These are phyloP conservation scores for Dryobates pubescens DNA, from an alignment of 2,797 vertebrate species.

Conservation along the genomic window DNA sequence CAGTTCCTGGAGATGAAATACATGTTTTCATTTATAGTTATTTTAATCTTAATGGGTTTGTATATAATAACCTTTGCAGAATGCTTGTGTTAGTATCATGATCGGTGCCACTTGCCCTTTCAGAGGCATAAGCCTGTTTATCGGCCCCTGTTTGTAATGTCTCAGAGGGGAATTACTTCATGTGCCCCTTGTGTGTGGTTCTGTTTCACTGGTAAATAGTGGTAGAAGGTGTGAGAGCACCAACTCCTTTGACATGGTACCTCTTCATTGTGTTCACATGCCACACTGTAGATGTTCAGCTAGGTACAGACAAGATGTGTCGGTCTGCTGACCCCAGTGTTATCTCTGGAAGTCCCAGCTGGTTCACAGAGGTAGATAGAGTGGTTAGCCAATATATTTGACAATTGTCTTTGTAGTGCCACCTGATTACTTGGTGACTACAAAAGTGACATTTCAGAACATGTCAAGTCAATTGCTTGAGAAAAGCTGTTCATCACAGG, in stretches of 20 bases:
- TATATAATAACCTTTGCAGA: not conserved
- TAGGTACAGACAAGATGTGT: accelerated
- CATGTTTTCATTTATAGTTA: not conserved
- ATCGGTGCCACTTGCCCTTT: not conserved
- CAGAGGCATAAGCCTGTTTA: not conserved
- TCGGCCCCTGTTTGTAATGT: not conserved
- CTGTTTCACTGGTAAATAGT: not conserved
- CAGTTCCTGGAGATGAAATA: not conserved
- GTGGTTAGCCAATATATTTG: not conserved
- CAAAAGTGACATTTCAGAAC: not conserved
- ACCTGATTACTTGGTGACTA: not conserved
- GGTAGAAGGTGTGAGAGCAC: not conserved
- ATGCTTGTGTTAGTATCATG: not conserved
- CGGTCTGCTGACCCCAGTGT: not conserved
- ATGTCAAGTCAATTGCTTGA: not conserved
- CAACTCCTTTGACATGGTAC: accelerated
- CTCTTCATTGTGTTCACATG: accelerated
- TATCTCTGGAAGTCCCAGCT: not conserved
- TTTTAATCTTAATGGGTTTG: not conserved
- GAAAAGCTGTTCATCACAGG: not conserved
- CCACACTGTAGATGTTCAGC: not conserved
- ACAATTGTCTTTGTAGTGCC: accelerated
- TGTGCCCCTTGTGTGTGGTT: accelerated
- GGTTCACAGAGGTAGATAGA: not conserved
- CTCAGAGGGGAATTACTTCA: not conserved